Conservation (phyloP, 2,888 invertebrate genomes). For the Melinaea marsaeus region DNA sequence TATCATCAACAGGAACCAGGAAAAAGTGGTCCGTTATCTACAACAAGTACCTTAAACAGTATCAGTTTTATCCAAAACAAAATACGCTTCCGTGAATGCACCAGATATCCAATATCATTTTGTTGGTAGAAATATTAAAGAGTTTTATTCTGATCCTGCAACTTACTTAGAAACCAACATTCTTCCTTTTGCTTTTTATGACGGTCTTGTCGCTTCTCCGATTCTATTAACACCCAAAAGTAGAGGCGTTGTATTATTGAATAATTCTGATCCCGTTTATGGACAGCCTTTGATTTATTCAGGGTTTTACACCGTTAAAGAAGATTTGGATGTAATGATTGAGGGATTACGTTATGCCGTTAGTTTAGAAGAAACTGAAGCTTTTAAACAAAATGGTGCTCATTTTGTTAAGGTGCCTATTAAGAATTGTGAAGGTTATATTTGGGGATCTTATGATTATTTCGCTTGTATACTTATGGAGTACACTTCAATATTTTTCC, state of each 20-base stretch:
- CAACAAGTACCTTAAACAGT: constrained; percentile 74
- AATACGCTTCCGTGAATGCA: constrained; percentile 57
- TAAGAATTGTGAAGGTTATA: constrained; percentile 74
- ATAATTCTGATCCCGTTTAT: constrained; percentile 82
- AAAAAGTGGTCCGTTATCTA: constrained; percentile 73
- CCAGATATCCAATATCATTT: constrained; percentile 84
- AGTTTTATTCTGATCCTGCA: constrained; percentile 79
- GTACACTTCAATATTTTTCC: constrained; percentile 84
- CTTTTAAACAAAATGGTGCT: constrained; percentile 78
- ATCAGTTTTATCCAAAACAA: constrained; percentile 80
- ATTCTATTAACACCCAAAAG: constrained; percentile 81
- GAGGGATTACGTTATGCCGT: constrained; percentile 79
- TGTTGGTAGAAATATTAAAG: constrained; percentile 76
- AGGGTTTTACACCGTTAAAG: constrained; percentile 80
- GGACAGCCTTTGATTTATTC: constrained; percentile 86
- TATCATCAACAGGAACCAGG: constrained; percentile 58
- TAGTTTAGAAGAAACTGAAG: constrained; percentile 78
- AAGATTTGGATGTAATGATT: constrained; percentile 80
- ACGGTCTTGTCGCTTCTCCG: constrained; percentile 79
- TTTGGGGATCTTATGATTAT: constrained; percentile 81
- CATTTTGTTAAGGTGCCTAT: constrained; percentile 75
- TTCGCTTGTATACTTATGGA: constrained; percentile 81
- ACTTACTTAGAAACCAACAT: constrained; percentile 66
- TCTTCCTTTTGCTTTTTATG: constrained; percentile 80
- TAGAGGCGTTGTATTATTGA: constrained; percentile 80